Evolutionary conservation across 2,888 invertebrate species (phyloP), one percentile per base, ranked within the genome.

Genomic region (Hirtodrosophila trivittata): DNA sequence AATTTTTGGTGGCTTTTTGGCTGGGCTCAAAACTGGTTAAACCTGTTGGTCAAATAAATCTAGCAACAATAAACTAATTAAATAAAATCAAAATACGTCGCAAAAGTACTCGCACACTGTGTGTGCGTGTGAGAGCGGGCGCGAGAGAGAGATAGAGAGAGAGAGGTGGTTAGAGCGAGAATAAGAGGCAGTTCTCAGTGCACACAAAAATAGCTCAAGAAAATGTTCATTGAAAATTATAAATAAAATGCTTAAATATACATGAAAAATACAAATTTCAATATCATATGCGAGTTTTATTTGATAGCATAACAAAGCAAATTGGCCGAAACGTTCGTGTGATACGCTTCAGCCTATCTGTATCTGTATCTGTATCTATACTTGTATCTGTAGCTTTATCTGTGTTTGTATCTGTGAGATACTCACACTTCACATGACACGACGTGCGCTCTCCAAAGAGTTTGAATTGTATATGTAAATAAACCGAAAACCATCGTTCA

Each of bases 51-150:
- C 35, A 66, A 65, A 65, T 37, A 74, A 52, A 62, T 72, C 75
- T 77, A 76, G 78, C 74, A 71, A 75, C 67, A 82, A 82, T 78
- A 78, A 78, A 78, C 77, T 83, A 76, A 78, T 78, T 83, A 76
- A 78, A 78, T 82, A 83, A 71, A 78, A 71, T 60, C 54, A 63
- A 78, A 77, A 78, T 71, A 78, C 76, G 80, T 66, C 71, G 76
- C 83, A 82, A 76, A 76, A 65, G 46, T 67, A 54, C 60, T 49
- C 58, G 39, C 18, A 28, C 42, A 25, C 3, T 25, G 6, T 4
- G 4, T 4, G 6, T 4, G 25, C 25, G 25, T 4, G 3, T 25
- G 25, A 30, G 25, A 58, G 38, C 33, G 39, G 8, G 42, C 25
- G 16, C 45, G 41, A 28, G 25, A 25, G 7, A 8, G 35, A 28